These are phyloP conservation scores for Erythrocercus mccallii DNA, from an alignment of 2,113 vertebrate genomes.

Conservation along the genomic window DNA sequence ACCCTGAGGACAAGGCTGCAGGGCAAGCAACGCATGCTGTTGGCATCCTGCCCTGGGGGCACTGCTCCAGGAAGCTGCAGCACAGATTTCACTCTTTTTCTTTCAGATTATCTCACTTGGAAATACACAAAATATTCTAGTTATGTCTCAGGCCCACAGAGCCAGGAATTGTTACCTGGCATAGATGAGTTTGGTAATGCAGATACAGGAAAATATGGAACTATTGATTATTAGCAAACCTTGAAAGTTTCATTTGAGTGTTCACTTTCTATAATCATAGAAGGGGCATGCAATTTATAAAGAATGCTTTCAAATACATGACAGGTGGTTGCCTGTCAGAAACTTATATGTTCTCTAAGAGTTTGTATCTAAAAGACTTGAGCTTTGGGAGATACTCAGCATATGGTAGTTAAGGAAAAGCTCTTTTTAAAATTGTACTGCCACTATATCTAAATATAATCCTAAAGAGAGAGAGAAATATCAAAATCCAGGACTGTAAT, in stretches of 20 bases:
- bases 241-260: not conserved
- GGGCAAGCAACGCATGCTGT: not conserved
- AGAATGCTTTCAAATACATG: not conserved
- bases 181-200: not conserved
- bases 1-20: not conserved
- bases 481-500: not conserved
- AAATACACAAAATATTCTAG: not conserved
- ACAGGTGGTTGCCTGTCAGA: slow-evolving; percentile 33
- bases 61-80: not conserved
- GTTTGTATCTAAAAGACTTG: not conserved
- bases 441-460: slow-evolving; percentile 48
- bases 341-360: not conserved
- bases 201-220: not conserved
- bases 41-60: not conserved
- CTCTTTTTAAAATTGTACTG: slow-evolving; percentile 10
- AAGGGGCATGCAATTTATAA: not conserved
- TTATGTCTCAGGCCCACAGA: not conserved
- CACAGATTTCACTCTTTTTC: not conserved
- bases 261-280: not conserved
- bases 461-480: not conserved
- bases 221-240: not conserved
- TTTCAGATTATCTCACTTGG: not conserved
- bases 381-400: not conserved
- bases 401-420: slow-evolving; percentile 42
- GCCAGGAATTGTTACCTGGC: not conserved